Base-by-base conservation (phyloP, 2,888 invertebrate species). In the Cantharis nigra region DNA sequence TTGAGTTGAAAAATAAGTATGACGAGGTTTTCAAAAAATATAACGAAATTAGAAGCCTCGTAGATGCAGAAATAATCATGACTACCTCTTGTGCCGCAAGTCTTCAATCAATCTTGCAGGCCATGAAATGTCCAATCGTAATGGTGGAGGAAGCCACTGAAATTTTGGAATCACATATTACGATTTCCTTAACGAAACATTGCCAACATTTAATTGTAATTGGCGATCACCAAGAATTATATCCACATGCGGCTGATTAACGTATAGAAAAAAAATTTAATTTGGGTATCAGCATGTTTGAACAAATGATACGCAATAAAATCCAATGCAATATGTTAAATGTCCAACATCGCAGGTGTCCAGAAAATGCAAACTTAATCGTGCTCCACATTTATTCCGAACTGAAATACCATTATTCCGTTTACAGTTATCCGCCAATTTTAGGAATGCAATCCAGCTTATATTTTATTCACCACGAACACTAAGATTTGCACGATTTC, bases 121-220 rank as follows among this genome's bases (percentile, higher is more conserved):
- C 90, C 69, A 86, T 95, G 3, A 88, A 90, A 75, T 91, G 92
- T 3, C 91, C 92, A 78, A 92, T 95, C 82, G 94, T 95, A 0
- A 91, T 95, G 16, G 94, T 97, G 0, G 97, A 97, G 87, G 97
- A 97, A 89, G 97, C 97, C 0, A 97, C 96, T 0, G 96, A 97
- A 89, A 94, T 97, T 0, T 87, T 96, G 33, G 97, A 97, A 86
- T 91, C 94, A 0, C 97, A 97, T 85, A 92, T 96, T n/a, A 89
- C 96, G 0, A 93, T 95, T 0, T 93, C 95, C 0, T 88, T 97
- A 14, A 94, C 94, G 0, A 87, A 90, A 23, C 87, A 91, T 70
- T 94, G 95, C 80, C 89, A 97, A 85, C 97, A 97, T 86, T 90
- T 96, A 0, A 94, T 97, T 83, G 90, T 97, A 14, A 95, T 97